Evolutionary conservation across 2,888 invertebrate genomes (phyloP), one percentile per base, ranked within the genome.

Genomic region (Blera fallax): DNA sequence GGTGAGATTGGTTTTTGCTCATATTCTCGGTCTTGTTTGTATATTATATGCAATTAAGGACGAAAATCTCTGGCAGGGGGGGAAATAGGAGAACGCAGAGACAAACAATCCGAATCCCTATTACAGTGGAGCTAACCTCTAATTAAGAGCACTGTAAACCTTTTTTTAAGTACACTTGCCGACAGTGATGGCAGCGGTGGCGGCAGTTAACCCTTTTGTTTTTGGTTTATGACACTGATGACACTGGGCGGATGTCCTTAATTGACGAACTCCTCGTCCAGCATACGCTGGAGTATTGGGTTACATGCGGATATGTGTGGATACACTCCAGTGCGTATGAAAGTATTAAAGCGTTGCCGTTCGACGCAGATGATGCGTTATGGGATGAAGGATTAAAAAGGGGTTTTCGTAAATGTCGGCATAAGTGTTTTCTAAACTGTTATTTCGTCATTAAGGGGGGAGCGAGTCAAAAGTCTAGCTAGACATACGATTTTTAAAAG

Each of bases 201-300:
- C 50, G 43, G 50, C 45, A 54, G 84, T 80, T 81, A 81, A 85
- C 85, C 85, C 85, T 76, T 85, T 76, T 69, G 56, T 37, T 80
- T 67, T 81, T 85, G 76, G 76, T 85, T 85, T 85, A 85, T 85
- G 85, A 85, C 85, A 14, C 74, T 81, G 76, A 85, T 85, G 81
- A 81, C 76, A 85, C 76, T 85, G 81, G 70, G 80, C 85, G 85
- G 85, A 85, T 85, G 85, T 81, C 76, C 81, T 81, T 85, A 85
- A 85, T 85, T 85, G 85, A 85, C 81, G 76, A 70, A 85, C 67
- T 85, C 84, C 43, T 76, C 65, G 67, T 76, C 29, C 45, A 73
- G 34, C 56, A 70, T 29, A 48, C 64, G 48, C 43, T 43, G n/a
- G 16, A 27, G 52, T 74, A 80, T 85, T 48, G 81, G 65, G 65